A percentile compares a stretch with the other conserved stretches of the same genome.
Conservation (phyloP, 2,113 vertebrate species). For the Dipodomys merriami region DNA sequence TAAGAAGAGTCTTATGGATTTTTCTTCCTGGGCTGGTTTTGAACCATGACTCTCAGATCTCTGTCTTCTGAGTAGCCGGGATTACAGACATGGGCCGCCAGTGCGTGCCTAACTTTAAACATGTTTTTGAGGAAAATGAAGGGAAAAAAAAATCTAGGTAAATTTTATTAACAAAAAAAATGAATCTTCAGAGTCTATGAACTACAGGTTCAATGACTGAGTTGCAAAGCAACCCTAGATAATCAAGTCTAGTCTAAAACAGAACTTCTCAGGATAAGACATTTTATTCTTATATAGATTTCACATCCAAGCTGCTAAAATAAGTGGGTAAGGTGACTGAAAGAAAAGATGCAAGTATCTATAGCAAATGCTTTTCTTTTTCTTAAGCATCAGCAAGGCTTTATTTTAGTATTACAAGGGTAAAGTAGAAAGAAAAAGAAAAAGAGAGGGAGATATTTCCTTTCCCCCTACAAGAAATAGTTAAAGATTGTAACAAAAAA, state of each 20-base stretch:
- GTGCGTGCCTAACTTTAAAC: too few species aligned
- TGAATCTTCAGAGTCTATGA: slow-evolving; percentile 3
- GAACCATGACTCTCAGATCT: too few species aligned
- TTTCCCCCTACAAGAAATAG: too few species aligned
- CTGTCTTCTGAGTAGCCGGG: too few species aligned
- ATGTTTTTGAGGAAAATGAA: neutral
- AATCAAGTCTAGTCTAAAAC: neutral
- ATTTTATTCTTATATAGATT: neutral
- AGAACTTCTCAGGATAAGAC: neutral
- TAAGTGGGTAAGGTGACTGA: neutral
- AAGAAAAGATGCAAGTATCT: slow-evolving; percentile 10
- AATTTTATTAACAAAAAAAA: slow-evolving; percentile 57
- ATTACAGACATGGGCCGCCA: too few species aligned
- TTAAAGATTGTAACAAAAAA: too few species aligned
- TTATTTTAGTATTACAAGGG: too few species aligned
- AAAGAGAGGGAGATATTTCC: too few species aligned
- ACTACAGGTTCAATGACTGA: neutral
- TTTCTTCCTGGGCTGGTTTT: too few species aligned
- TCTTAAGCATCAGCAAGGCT: too few species aligned
- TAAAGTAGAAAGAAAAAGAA: too few species aligned
- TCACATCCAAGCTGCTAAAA: neutral
- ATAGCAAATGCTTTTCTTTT: slow-evolving; percentile 9
- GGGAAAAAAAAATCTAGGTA: slow-evolving; percentile 27
- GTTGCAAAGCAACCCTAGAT: slow-evolving; percentile 10
- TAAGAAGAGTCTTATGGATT: too few species aligned